These are phyloP conservation scores for Rousettus leschenaultii DNA, from an alignment of 2,113 vertebrate species.

Conservation along the genomic window DNA sequence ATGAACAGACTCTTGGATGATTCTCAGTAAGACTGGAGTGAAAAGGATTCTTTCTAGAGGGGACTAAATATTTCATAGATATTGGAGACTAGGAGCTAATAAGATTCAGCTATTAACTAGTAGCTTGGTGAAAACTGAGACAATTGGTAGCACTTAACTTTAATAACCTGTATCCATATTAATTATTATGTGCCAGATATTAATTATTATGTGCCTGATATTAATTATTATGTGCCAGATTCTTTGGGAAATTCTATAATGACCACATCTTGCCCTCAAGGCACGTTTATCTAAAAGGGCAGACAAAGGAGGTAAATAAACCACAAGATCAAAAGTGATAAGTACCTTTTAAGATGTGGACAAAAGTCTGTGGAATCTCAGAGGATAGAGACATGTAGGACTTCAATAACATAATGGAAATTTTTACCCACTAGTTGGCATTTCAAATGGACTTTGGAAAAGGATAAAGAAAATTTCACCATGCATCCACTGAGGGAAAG, in stretches of 20 bases:
- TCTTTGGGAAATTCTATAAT: background rate
- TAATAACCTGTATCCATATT: background rate
- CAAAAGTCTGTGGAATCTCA: background rate
- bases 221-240: background rate
- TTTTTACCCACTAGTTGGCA: background rate
- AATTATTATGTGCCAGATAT: background rate
- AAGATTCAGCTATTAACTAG: background rate
- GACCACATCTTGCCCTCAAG: background rate
- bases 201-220: background rate
- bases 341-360: background rate
- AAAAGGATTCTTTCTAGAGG: background rate
- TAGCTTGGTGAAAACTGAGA: background rate
- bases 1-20: background rate
- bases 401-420: background rate
- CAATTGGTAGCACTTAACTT: background rate
- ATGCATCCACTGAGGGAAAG: background rate
- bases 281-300: background rate
- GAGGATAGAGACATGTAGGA: background rate
- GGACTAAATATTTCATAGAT: background rate
- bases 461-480: background rate
- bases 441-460: background rate
- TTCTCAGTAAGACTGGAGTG: background rate
- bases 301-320: background rate
- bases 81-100: background rate
- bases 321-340: background rate